Percentiles rank a stretch among this genome's conserved stretches.
Conservation (phyloP, 2,797 vertebrate species). For the Myripristis jacobus region DNA sequence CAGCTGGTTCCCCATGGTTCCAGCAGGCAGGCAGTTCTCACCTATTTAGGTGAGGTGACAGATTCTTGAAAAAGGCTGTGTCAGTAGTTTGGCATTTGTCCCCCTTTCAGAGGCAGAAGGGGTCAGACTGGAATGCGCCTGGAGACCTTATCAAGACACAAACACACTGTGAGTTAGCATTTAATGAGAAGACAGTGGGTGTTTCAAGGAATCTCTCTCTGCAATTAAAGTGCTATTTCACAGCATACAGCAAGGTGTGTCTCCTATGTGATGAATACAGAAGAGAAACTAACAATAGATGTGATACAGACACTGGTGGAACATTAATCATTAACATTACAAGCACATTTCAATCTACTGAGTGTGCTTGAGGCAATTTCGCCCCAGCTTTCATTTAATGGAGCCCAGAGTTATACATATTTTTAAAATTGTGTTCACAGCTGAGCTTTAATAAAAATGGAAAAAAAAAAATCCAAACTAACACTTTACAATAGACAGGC, state of each 20-base stretch:
- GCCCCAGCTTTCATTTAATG: background rate
- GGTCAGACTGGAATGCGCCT: constrained; percentile 47
- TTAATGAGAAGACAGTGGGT: constrained; percentile 47
- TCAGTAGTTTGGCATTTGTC: constrained; percentile 75
- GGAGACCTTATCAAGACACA: constrained; percentile 78
- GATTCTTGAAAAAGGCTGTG: constrained; percentile 47
- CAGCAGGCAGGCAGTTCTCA: constrained; percentile 61
- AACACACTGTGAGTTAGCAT: constrained; percentile 71
- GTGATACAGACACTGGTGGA: background rate
- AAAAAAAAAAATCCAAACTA: background rate
- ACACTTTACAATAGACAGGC: background rate
- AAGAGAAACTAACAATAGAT: constrained; percentile 14
- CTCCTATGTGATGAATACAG: background rate
- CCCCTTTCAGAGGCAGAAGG: constrained; percentile 56
- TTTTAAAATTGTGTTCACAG: constrained; percentile 2
- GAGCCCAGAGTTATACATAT: too few species aligned
- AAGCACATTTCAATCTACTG: constrained; percentile 7
- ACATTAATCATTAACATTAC: constrained; percentile 1
- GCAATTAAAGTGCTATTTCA: constrained; percentile 2
- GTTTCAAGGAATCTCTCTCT: constrained; percentile 16
- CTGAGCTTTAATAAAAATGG: background rate
- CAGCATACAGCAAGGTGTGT: background rate
- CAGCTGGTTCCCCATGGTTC: constrained; percentile 91
- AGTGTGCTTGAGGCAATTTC: background rate
- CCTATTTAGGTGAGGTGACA: constrained; percentile 68